Conservation (phyloP, 2,113 vertebrate genomes). For the Cavia aperea region DNA sequence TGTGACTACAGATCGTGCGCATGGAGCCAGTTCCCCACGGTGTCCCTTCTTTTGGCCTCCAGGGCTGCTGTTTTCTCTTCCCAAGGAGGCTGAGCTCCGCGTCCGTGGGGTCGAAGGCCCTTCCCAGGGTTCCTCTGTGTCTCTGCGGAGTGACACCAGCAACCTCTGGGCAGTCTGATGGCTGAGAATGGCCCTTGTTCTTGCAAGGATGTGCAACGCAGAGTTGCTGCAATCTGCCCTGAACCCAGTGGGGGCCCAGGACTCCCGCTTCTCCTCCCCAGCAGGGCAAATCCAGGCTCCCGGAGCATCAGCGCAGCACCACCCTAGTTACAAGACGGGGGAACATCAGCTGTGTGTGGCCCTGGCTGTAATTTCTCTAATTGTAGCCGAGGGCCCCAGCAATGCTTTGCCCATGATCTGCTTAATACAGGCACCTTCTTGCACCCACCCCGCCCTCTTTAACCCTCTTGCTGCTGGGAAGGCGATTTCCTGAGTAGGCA, state of each 20-base stretch:
- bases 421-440: not conserved
- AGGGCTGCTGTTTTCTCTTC: not conserved
- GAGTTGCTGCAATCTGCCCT: not conserved
- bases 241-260: not conserved
- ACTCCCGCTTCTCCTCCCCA: not conserved
- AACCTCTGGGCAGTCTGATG: not conserved
- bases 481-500: not conserved
- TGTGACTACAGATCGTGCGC: not conserved
- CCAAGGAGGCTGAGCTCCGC: not conserved
- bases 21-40: not conserved
- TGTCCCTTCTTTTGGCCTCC: no score
- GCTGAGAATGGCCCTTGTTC: not conserved
- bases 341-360: constrained; percentile 20
- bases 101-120: not conserved
- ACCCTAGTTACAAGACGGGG: not conserved
- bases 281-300: not conserved
- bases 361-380: constrained; percentile 51
- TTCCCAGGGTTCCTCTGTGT: not conserved
- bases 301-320: rapidly evolving
- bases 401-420: constrained; percentile 1
- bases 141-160: not conserved
- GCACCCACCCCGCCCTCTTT: rapidly evolving
- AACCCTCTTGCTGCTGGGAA: not conserved
- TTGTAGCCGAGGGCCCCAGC: not conserved
- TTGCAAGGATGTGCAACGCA: not conserved